These are phyloP conservation scores for Sericinus montela DNA, from an alignment of 2,888 invertebrate species.

Conservation along the genomic window DNA sequence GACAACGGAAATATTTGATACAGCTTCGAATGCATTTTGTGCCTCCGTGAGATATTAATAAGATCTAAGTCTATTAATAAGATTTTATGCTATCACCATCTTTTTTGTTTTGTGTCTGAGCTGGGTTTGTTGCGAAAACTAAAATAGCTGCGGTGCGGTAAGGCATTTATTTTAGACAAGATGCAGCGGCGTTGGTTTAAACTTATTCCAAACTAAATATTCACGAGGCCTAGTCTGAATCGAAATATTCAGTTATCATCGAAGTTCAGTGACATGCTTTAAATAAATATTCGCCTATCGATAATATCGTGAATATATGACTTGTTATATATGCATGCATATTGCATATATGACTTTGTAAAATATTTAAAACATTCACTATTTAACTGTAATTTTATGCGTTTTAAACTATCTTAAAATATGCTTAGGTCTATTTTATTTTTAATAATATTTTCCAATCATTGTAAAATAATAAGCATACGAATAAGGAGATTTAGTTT, in stretches of 20 bases:
- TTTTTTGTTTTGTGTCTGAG: conserved; percentile 52
- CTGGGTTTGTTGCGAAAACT: conserved; percentile 55
- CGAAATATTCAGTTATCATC: neutral
- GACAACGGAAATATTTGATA: conserved; percentile 10
- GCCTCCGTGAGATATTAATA: conserved; percentile 20
- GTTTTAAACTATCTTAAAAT: too few species aligned
- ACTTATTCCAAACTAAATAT: conserved; percentile 30
- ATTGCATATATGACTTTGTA: too few species aligned
- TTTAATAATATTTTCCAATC: too few species aligned
- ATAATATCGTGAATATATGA: too few species aligned
- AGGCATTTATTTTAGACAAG: conserved; percentile 61
- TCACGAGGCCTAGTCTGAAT: conserved; percentile 19
- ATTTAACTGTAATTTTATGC: too few species aligned
- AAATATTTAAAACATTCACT: too few species aligned
- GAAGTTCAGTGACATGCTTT: too few species aligned
- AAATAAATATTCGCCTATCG: too few species aligned
- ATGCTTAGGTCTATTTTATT: too few species aligned
- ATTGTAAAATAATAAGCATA: too few species aligned
- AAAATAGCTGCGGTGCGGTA: conserved; percentile 65
- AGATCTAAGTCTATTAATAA: conserved; percentile 19
- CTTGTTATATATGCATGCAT: too few species aligned
- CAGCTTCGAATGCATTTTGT: conserved; percentile 27
- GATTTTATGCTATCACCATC: conserved; percentile 21
- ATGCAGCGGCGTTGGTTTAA: conserved; percentile 37
- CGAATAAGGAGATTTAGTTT: too few species aligned